Base-by-base conservation (phyloP, 2,888 invertebrate species). In the Stenichneumon culpator region DNA sequence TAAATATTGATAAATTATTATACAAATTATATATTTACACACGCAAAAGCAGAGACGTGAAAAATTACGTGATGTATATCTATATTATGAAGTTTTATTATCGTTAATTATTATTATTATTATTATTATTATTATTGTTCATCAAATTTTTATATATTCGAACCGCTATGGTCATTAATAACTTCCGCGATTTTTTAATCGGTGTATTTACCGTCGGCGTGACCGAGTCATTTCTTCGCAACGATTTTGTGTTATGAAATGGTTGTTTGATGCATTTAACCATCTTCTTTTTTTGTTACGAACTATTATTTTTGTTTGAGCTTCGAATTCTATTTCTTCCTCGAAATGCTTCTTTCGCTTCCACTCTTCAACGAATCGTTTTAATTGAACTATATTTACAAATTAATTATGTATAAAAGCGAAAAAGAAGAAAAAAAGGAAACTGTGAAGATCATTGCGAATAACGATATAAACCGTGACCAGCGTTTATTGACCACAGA, bases 301-400 rank as follows among this genome's bases (percentile, higher is more conserved):
- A 60, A 60, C 60, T 11, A 60, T 14, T 22, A 22, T 68, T 78
- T 79, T 50, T 11, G 69, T 19, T 11, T 32, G 47, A 70, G 68
- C 28, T 68, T 74, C 16, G 36, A 77, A 63, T 69, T 47, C 16
- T 74, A 19, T 67, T 78, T 84, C 81, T 78, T 73, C 80, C 80
- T 52, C 50, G 6, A 69, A n/a, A 73, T 52, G 84, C 77, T 84
- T 84, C 50, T 39, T 36, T 19, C 9, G 57, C 60, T 78, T 81
- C 73, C 77, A 57, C 73, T 84, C 80, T 84, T 84, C 84, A 84
- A 84, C 84, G 84, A 84, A 84, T 32, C 9, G 73, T 84, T 73
- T 78, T 28, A 44, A 81, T 81, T 65, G 36, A 72, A 25, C 57
- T 63, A 68, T 73, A 73, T 52, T 81, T 39, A 73, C 54, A 28